Base-by-base conservation (phyloP, 92 coral and sea anemone species). In the Porites lobata region DNA sequence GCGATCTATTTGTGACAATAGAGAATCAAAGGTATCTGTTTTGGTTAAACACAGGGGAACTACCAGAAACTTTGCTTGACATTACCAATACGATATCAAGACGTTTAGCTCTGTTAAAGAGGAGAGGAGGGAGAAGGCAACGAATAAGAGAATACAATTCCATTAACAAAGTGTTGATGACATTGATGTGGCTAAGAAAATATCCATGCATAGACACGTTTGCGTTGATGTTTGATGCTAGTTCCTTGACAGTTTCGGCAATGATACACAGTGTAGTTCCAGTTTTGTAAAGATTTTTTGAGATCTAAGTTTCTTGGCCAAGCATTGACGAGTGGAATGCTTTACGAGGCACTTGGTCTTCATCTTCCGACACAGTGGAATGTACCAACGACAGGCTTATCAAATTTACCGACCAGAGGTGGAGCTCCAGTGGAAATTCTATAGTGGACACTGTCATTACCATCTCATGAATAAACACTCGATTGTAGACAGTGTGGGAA, bases 391-490 rank as follows among this genome's bases (percentile, higher is more conserved):
- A 70, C 62, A 85, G 86, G 38, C 78, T 53, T 91, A 91, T 81
- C 85, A 80, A 74, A 86, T 91, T 62, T 82, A 86, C 50, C 82
- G 86, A 75, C 93, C 90, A 15, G 81, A 86, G 19, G 85, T 74
- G 63, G 86, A 90, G 69, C 93, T 85, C 65, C 89, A 90, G 72
- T 51, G 79, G 50, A 72, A 89, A 50, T 75, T 89, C 69, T 83
- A 66, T 32, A 82, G 88, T 82, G 85, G 85, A 19, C 93, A 90
- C 73, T 77, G 93, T 56, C 84, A 75, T 38, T 90, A 77, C 76
- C 86, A 79, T 77, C 72, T 84, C 17, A 78, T 90, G 71, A 84
- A 86, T 57, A 90, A 86, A 17, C 89, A 84, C 21, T 66, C 83
- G 26, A 82, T 89, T 47, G 69, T 65, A 17, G 71, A 83, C 64